phyloP scores from a whole-genome alignment of 2,797 vertebrate species.

The Danio tinwini region DNA sequence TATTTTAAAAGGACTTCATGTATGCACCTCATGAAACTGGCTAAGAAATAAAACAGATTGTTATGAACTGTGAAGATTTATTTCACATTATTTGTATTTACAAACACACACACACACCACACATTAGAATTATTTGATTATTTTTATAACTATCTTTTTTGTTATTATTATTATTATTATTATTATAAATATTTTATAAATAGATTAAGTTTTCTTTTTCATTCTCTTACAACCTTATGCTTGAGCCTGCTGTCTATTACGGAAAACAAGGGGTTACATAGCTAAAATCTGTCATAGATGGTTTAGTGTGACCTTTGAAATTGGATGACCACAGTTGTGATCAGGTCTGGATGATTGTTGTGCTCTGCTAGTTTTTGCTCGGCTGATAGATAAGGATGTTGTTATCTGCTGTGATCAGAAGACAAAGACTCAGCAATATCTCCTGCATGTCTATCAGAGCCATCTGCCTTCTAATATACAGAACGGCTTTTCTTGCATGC shows the following conservation, averaged over 20 bases:
- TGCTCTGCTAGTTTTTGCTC: not conserved
- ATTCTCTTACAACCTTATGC: not conserved
- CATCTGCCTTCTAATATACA: constrained; percentile 8
- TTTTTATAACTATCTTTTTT: not conserved
- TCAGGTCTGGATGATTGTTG: not conserved
- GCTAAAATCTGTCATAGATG: constrained; percentile 4
- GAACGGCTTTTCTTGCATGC: not conserved
- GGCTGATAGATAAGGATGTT: not conserved
- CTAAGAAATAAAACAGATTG: not conserved
- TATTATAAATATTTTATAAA: no score
- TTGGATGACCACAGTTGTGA: not conserved
- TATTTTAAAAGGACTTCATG: no score
- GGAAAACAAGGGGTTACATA: not conserved
- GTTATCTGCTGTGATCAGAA: not conserved
- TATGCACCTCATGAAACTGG: no score
- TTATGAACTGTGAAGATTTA: not conserved
- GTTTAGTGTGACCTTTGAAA: constrained; percentile 7
- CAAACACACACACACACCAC: not conserved
- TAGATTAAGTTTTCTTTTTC: not conserved
- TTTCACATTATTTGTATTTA: not conserved
- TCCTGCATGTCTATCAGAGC: not conserved
- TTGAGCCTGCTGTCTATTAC: not conserved
- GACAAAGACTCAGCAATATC: not conserved
- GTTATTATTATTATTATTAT: not conserved
- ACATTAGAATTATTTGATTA: not conserved